phyloP scores from a whole-genome alignment of 2,113 vertebrate genomes.

The Xenopus tropicalis region UCB_Xtro_10.0 CM004448.2:31733001-31733500 shows the following conservation, averaged over 20 bases:
- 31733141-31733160: no score
- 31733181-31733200: no score
- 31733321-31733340: neutral
- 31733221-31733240: no score
- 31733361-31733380: constrained; percentile 42
- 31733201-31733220: no score
- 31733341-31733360: constrained; percentile 38
- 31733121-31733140: no score
- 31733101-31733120: no score
- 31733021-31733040: neutral
- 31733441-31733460: constrained; percentile 24
- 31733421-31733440: constrained; percentile 25
- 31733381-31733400: constrained; percentile 5
- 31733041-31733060: no score
- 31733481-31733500: neutral
- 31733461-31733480: constrained; percentile 6
- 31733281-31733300: constrained; percentile 28
- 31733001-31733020: neutral
- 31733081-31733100: no score
- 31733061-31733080: no score
- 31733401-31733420: constrained; percentile 42
- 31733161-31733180: no score
- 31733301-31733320: constrained; percentile 35
- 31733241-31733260: no score
- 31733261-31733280: constrained; percentile 23